A percentile compares a stretch with the other conserved stretches of the same genome.
Evolutionary conservation across 2,113 vertebrate genomes (phyloP).

Genomic region (Hypanus sabinus): DNA sequence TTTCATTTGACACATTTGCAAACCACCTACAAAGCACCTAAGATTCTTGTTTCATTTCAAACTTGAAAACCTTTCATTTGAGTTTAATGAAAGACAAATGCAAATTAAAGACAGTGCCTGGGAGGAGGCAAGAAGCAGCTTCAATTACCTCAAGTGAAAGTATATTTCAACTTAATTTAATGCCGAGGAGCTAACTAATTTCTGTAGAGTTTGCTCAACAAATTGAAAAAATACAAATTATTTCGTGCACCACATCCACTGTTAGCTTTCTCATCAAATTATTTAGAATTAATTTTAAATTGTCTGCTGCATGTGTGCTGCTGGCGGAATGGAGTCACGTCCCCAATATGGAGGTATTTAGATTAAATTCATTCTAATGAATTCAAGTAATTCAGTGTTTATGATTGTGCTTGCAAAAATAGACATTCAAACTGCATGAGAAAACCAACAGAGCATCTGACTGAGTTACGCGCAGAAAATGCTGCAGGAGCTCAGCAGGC

Average conservation of each 20-base stretch:
- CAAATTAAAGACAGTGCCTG: neutral
- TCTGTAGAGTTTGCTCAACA: neutral
- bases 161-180: neutral
- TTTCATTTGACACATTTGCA: neutral
- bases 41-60: neutral
- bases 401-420: neutral
- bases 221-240: neutral
- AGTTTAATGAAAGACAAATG: neutral
- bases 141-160: neutral
- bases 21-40: neutral
- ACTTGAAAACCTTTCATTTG: neutral
- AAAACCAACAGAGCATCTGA: constrained; percentile 24
- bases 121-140: neutral
- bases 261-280: constrained; percentile 19
- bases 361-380: neutral
- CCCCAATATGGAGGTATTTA: neutral
- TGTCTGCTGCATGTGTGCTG: neutral
- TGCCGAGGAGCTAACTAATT: neutral
- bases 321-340: neutral
- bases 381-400: neutral
- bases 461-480: too few relatives aligned
- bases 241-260: constrained; percentile 6
- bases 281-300: neutral
- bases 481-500: too few relatives aligned
- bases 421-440: neutral